Evolutionary conservation across 2,113 vertebrate species (phyloP), one percentile per base, ranked within the genome.

Genomic region (Oryzias curvinotus): DNA sequence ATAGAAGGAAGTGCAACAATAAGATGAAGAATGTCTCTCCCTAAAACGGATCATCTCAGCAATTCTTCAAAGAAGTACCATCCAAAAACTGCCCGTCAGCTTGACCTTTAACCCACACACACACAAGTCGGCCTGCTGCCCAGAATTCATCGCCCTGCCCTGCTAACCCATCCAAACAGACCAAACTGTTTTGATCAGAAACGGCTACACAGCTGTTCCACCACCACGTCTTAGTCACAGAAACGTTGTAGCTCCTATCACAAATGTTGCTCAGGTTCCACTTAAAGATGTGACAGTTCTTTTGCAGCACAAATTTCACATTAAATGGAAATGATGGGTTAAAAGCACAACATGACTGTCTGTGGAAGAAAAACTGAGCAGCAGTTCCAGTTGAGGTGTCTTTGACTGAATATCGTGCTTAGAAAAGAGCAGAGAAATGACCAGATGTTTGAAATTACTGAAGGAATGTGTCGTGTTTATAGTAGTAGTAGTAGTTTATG

Each of bases 401-500:
- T 83, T 80, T 78, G 78, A 82, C 59, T 74, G 68, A 78, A 73
- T 57, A 52, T 62, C 67, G 59, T 70, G 62, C n/a, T 26, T 71
- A 69, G 68, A 0, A 65, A 50, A 54, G 57, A 42, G 53, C 43
- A 70, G 65, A 70, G 61, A 82, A 42, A 64, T 46, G 55, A 76
- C 77, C 91, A 92, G 88, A 91, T 90, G 90, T 90, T 78, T 73
- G 78, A 80, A 83, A 83, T 89, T 88, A 87, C 75, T 82, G 78
- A 19, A 85, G 84, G 89, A 91, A 91, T 91, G 86, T 67, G 73
- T 83, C 77, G 46, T 88, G 88, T 91, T 91, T 90, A 87, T 80
- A 88, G 77, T 72, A 66, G 76, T 80, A 88, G 78, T 72, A 65
- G 76, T 78, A 67, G 64, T 83, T 75, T 65, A 77, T 84, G 70